Base-by-base conservation (phyloP, 2,888 invertebrate genomes). In the Apamea anceps region DNA sequence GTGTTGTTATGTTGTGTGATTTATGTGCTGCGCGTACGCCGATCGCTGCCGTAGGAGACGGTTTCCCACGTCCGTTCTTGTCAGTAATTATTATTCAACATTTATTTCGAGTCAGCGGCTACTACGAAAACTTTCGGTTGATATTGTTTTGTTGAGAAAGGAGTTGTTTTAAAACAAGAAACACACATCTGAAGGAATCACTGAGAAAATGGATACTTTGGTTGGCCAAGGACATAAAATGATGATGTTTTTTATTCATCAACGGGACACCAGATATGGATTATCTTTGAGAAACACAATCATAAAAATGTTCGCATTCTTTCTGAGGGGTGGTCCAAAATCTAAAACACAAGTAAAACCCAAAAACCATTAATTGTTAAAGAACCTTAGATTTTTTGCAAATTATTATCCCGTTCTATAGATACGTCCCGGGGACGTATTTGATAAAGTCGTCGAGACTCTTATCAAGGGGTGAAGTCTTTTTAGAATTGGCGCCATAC, bases 401-500 rank as follows among this genome's bases (percentile, higher is more conserved):
- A 93, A 92, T 91, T 89, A 89, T 92, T 91, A 91, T 94, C 90
- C 93, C 91, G 92, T 92, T 93, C 91, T 75, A 91, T 93, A 94
- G 94, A 93, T 92, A 94, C 89, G 89, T 91, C 94, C 92, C 91
- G 89, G 93, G 92, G 93, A 92, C 88, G 91, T 91, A 91, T 92
- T 93, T 94, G 96, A 96, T 96, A 96, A 96, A 93, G 93, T 82
- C 89, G 94, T 94, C 95, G 93, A 90, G 92, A 91, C 94, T 92
- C 91, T 96, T 96, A 96, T 96, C 96, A 95, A 93, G 92, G 93
- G 94, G 92, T 93, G 92, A 94, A 93, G 92, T 93, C 95, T 94
- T 95, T 95, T 95, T 94, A 94, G 94, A 94, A 95, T 95, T 96
- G 96, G 96, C 96, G 96, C 96, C 96, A 94, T 88, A 90, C 93